Evolutionary conservation across 2,113 vertebrate genomes (phyloP), one percentile per base, ranked within the genome.

Genomic region (Notarius quadriscutis): DNA sequence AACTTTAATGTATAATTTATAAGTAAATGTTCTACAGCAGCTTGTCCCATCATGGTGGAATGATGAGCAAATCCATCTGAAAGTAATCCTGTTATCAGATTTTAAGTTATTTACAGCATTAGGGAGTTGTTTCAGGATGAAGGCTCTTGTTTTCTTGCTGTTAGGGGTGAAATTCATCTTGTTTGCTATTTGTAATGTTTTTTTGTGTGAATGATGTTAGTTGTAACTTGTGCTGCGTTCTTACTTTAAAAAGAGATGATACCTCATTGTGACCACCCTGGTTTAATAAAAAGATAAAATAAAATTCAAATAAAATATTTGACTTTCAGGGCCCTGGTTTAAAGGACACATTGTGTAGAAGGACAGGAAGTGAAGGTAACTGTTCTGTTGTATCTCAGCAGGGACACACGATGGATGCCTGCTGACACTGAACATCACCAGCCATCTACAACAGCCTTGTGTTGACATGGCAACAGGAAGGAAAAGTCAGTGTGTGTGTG

Each of bases 401-500:
- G 86, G 83, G 12, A 77, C 50, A 55, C n/a, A 67, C n/a, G 48
- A 89, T 86, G 81, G 86, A 12, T 11, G 77, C 67, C 48, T 60
- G 67, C 48, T 89, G 88, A 84, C 53, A 50, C 67, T n/a, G 34
- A 34, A 74, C 20, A 79, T 48, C 75, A 86, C 51, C 60, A 2
- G 79, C 51, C 41, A 41, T 83, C 81, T 79, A 84, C 84, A 81
- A 69, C 67, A 81, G 67, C 67, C 84, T 63, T 81, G 80, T 89
- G 84, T 84, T 81, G 81, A 91, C 81, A 91, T 91, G 90, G 90
- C 90, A 91, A 89, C 90, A 86, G 88, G 86, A 86, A 89, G 90
- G 69, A 91, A 91, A 91, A 84, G 90, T 91, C 50, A 86, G 89
- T 88, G 34, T 78, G 14, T 25, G 25, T 69, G 22, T 67, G 51